Evolutionary conservation across 1,140 invertebrate genomes (phyloP).

Genomic region (Drosophila quadrilineata): DNA sequence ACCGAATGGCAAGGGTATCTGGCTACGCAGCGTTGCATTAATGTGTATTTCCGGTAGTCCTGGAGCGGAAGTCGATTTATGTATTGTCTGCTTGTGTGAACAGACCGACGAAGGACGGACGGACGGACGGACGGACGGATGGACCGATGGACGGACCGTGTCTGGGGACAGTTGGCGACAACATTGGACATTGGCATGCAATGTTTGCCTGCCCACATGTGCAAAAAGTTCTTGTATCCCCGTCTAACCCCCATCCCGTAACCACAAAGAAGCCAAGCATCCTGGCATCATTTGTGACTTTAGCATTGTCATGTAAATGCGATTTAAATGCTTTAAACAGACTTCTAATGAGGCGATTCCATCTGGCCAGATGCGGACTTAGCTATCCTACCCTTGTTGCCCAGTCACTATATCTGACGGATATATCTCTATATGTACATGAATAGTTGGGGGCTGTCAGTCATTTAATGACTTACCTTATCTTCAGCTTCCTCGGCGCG

Average conservation of each 20-base stretch:
- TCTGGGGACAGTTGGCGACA: constrained; percentile 47
- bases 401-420: neutral
- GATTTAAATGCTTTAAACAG: constrained; percentile 53
- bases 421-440: too few species aligned
- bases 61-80: constrained; percentile 65
- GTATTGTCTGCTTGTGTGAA: too few species aligned
- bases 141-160: too few species aligned
- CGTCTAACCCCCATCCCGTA: neutral
- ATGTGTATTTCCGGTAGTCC: constrained; percentile 66
- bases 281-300: neutral
- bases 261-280: too few species aligned
- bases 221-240: constrained; percentile 14
- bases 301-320: constrained; percentile 46
- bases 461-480: constrained; percentile 87
- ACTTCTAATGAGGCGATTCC: constrained; percentile 44
- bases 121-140: too few species aligned
- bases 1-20: neutral
- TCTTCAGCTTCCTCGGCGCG: constrained; percentile 95
- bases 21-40: constrained; percentile 65
- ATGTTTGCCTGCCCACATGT: constrained; percentile 33
- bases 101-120: too few species aligned
- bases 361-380: constrained; percentile 4
- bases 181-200: constrained; percentile 19
- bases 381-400: constrained; percentile 34
- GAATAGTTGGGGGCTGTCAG: constrained; percentile 4